phyloP scores from a whole-genome alignment of 2,888 invertebrate genomes.

The Orgyia antiqua region DNA sequence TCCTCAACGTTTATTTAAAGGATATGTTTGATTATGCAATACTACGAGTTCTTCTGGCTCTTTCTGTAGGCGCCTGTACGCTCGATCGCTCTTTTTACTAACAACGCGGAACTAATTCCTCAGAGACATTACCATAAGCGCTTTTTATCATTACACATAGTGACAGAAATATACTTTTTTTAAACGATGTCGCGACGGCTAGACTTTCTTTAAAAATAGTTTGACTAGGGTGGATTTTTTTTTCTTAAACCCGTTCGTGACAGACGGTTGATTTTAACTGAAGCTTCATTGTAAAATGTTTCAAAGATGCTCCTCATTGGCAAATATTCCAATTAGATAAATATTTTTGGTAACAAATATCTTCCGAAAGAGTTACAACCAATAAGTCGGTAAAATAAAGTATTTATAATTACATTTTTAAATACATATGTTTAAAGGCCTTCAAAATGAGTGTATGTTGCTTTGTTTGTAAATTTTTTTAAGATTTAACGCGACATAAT shows the following conservation, averaged over 20 bases:
- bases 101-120: constrained; percentile 71
- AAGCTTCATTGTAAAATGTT: constrained; percentile 7
- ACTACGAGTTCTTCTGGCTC: too few species aligned
- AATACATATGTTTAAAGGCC: too few species aligned
- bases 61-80: constrained; percentile 51
- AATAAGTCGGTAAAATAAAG: too few species aligned
- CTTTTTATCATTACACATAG: constrained; percentile 47
- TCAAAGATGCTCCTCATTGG: constrained; percentile 3
- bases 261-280: constrained; percentile 12
- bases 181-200: constrained; percentile 26
- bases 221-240: constrained; percentile 6
- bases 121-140: constrained; percentile 43
- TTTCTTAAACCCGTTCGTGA: constrained; percentile 21
- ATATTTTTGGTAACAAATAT: too few species aligned
- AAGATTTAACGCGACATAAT: too few species aligned
- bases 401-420: too few species aligned
- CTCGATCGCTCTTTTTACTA: constrained; percentile 48
- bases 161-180: constrained; percentile 39
- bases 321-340: too few species aligned
- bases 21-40: too few species aligned
- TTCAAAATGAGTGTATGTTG: too few species aligned
- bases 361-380: too few species aligned
- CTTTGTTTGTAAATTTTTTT: background rate
- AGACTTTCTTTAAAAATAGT: constrained; percentile 7
- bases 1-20: too few species aligned